These are phyloP conservation scores for Plectrocnemia conspersa DNA, from an alignment of 1,140 invertebrate genomes.

Conservation along the genomic window DNA sequence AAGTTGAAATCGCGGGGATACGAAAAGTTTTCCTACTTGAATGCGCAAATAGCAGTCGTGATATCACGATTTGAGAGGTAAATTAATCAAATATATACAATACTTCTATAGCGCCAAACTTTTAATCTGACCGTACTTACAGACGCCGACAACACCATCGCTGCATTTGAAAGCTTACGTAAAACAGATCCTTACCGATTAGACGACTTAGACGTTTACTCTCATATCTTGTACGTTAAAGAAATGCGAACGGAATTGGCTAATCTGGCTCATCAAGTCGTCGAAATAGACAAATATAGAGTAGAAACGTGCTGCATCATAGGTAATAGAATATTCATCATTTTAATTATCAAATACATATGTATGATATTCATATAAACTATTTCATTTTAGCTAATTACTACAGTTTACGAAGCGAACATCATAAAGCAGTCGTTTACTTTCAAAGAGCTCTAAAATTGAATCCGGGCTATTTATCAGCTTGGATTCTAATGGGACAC, in stretches of 20 bases:
- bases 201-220: conserved; percentile 94
- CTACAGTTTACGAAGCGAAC: conserved; percentile 92
- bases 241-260: conserved; percentile 90
- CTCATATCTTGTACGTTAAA: conserved; percentile 93
- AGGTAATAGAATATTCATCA: conserved; percentile 59
- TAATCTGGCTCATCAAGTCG: conserved; percentile 87
- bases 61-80: conserved; percentile 90
- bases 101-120: background rate
- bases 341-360: background rate
- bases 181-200: conserved; percentile 86
- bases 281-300: conserved; percentile 93
- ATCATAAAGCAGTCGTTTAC: conserved; percentile 94
- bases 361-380: background rate
- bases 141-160: conserved; percentile 88
- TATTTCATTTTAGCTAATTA: conserved; percentile 77
- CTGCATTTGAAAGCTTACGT: conserved; percentile 75
- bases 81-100: conserved; percentile 24
- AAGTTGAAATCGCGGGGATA: conserved; percentile 76
- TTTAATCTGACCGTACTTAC: conserved; percentile 37
- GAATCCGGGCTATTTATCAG: conserved; percentile 90
- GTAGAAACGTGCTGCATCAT: conserved; percentile 98
- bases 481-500: conserved; percentile 98
- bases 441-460: conserved; percentile 93
- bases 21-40: conserved; percentile 82
- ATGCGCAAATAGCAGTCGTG: conserved; percentile 85